Percentiles rank a stretch among this genome's conserved stretches.
phyloP scores from a whole-genome alignment of 2,113 vertebrate genomes.

The Piprites chloris region DNA sequence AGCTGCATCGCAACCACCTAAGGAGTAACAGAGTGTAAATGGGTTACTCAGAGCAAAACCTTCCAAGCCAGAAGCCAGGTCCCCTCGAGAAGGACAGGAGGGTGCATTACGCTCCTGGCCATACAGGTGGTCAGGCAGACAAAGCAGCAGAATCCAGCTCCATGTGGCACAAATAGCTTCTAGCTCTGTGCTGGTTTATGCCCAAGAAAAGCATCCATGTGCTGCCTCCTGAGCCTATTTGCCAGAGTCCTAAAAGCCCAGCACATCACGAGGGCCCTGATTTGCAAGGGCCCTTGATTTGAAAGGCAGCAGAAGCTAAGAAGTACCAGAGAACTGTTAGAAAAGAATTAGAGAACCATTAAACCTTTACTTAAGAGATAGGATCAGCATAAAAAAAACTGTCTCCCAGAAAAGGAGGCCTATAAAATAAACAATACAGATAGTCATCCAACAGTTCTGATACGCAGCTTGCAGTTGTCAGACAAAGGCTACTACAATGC shows the following conservation, averaged over 20 bases:
- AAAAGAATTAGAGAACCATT: neutral
- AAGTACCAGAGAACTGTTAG: neutral
- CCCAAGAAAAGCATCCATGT: neutral
- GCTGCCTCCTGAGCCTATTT: neutral
- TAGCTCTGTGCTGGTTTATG: neutral
- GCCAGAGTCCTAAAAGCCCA: neutral
- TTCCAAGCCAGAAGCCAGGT: neutral
- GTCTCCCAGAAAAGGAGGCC: neutral
- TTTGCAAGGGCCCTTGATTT: neutral
- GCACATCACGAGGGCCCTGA: neutral
- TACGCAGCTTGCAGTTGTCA: neutral
- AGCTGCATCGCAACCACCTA: neutral
- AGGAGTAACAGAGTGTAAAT: neutral
- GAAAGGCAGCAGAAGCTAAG: neutral
- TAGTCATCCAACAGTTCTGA: neutral
- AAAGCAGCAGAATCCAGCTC: neutral
- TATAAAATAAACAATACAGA: neutral
- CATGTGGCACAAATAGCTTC: slow-evolving; percentile 1
- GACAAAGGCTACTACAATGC: neutral
- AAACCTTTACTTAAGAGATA: neutral
- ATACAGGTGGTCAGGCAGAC: slow-evolving; percentile 38
- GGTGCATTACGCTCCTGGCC: slow-evolving; percentile 26
- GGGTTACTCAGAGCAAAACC: neutral
- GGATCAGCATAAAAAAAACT: neutral
- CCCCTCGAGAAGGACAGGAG: neutral